Evolutionary conservation across 92 coral and sea anemone species (phyloP).

Genomic region (Actinernus sp.): DNA sequence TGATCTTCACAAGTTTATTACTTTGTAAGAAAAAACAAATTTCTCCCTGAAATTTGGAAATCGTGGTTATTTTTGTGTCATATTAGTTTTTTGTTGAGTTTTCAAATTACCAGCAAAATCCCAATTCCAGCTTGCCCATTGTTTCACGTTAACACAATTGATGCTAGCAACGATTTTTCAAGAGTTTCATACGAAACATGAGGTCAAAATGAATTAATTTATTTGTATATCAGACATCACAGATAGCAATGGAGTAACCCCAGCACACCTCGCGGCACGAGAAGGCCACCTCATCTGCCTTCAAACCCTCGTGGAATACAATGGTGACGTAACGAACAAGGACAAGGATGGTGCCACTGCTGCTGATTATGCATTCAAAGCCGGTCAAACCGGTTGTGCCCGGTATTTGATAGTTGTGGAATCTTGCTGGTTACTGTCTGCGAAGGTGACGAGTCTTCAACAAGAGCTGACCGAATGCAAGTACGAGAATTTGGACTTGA

Average conservation of each 20-base stretch:
- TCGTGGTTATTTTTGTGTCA: too few relatives aligned
- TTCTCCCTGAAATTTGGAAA: too few relatives aligned
- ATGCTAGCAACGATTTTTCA: too few relatives aligned
- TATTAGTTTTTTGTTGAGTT: too few relatives aligned
- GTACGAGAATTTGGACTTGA: slow-evolving; percentile 83
- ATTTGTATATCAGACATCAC: slow-evolving; percentile 78
- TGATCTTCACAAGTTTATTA: too few relatives aligned
- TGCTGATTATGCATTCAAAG: slow-evolving; percentile 85
- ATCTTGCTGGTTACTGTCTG: slow-evolving; percentile 84
- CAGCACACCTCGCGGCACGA: slow-evolving; percentile 92
- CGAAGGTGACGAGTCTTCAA: slow-evolving; percentile 73
- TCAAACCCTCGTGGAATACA: slow-evolving; percentile 87
- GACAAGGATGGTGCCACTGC: slow-evolving; percentile 89
- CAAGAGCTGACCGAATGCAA: slow-evolving; percentile 63
- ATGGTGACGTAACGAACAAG: slow-evolving; percentile 79
- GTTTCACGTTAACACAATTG: too few relatives aligned
- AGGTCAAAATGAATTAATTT: too few relatives aligned
- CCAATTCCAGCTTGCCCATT: too few relatives aligned
- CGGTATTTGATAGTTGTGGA: slow-evolving; percentile 92
- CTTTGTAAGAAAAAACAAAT: too few relatives aligned
- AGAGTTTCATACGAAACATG: too few relatives aligned
- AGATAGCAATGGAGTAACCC: slow-evolving; percentile 76
- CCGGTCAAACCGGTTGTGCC: slow-evolving; percentile 89
- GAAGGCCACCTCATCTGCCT: slow-evolving; percentile 91
- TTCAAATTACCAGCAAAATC: too few relatives aligned